phyloP scores from a whole-genome alignment of 2,888 invertebrate genomes.

The Geotrupes spiniger region DNA sequence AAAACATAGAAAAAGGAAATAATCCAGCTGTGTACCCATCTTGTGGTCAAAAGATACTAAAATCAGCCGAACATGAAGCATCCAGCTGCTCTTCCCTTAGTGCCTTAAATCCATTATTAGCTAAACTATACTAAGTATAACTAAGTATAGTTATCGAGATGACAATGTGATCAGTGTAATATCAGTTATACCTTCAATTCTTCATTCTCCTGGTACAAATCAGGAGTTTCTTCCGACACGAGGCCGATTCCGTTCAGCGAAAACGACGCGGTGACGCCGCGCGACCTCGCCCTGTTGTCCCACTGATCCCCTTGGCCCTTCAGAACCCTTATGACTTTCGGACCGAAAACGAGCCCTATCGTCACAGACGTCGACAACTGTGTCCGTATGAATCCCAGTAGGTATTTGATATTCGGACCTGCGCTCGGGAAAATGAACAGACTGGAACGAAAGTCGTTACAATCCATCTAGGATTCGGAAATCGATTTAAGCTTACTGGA shows the following conservation, averaged over 20 bases:
- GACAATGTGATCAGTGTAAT: too few relatives aligned
- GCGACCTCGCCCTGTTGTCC: constrained; percentile 80
- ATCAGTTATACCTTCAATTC: constrained; percentile 87
- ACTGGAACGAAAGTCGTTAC: constrained; percentile 61
- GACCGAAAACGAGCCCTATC: constrained; percentile 77
- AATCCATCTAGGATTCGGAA: too few relatives aligned
- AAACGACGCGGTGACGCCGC: constrained; percentile 81
- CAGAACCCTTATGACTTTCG: constrained; percentile 79
- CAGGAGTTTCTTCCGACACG: constrained; percentile 80
- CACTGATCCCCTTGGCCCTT: constrained; percentile 87
- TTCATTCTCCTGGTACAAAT: constrained; percentile 87
- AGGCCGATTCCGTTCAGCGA: constrained; percentile 83
- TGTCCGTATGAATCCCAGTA: constrained; percentile 87
- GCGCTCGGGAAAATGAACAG: constrained; percentile 81
- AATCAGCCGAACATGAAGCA: too few relatives aligned
- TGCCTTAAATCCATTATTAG: too few relatives aligned
- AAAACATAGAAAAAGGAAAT: too few relatives aligned
- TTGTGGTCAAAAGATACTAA: too few relatives aligned
- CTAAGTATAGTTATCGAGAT: too few relatives aligned
- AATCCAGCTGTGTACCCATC: too few relatives aligned
- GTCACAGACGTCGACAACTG: constrained; percentile 90
- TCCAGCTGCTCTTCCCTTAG: too few relatives aligned
- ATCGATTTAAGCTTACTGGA: constrained; percentile 74
- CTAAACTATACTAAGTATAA: too few relatives aligned
- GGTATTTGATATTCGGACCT: constrained; percentile 89